Base-by-base conservation (phyloP, 2,797 vertebrate genomes). In the Enteromius paludinosus region DNA sequence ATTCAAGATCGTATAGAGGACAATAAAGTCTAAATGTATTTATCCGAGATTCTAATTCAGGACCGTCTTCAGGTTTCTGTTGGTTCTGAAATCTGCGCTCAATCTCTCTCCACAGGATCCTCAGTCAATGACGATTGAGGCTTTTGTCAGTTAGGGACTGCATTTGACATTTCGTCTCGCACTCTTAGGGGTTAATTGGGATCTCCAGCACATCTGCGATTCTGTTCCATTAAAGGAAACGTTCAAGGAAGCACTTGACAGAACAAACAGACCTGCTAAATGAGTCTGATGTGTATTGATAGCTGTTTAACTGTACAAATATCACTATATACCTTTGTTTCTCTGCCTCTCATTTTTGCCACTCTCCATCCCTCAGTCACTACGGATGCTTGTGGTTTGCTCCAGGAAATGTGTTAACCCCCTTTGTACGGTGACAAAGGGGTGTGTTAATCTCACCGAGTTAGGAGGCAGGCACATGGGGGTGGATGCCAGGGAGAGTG, bases 351-450 rank as follows among this genome's bases (percentile, higher is more conserved):
- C 17, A 65, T 17, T 70, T 12, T 47, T 2, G 15, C 47, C 20
- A 43, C 6, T 71, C 71, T 33, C 14, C 47, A 52, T 78, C 78
- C 23, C 25, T 83, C 86, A 33, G 23, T 79, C 78, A 49, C 28
- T 25, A 38, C 15, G 54, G 74, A 85, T 81, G 80, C 86, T 73
- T 78, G 76, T 18, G 73, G 18, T 75, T 71, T 72, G 89, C 90
- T 88, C 33, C 71, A 89, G 90, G 88, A 92, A 91, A 92, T 89
- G 90, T 93, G 30, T 83, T 93, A 94, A 93, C 90, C 89, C 76
- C 89, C 87, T 93, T 95, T 95, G 93, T 95, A 87, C 84, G 88
- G 84, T 86, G 88, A 94, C 92, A 95, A 94, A 84, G 95, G 92
- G 90, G 88, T 69, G 62, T 91, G 91, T 92, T 93, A 92, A 93